A percentile compares a stretch with the other conserved stretches of the same genome.
phyloP scores from a whole-genome alignment of 2,113 vertebrate species.

The Dryoscopus gambensis region DNA sequence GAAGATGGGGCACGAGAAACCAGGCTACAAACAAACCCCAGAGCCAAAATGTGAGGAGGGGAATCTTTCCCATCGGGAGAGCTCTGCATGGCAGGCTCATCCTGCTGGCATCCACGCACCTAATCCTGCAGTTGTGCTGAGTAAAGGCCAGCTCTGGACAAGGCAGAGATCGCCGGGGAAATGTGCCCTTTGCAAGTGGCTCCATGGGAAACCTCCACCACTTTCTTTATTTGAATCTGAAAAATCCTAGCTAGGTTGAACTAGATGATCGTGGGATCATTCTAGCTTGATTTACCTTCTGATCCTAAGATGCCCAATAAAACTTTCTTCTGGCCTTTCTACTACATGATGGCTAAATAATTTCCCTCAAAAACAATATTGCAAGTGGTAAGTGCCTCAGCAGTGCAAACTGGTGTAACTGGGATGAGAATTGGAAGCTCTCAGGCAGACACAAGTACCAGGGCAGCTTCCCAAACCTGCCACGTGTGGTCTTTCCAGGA shows the following conservation, averaged over 20 bases:
- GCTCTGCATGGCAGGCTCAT: background rate
- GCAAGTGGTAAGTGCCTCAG: background rate
- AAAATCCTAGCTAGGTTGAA: background rate
- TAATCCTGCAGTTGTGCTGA: slow-evolving; percentile 21
- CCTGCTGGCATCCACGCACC: background rate
- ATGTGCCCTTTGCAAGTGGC: background rate
- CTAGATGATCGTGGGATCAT: background rate
- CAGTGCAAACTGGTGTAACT: background rate
- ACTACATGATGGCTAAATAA: background rate
- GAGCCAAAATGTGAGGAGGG: background rate
- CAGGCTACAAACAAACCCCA: background rate
- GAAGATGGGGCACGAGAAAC: background rate
- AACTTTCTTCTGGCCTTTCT: background rate
- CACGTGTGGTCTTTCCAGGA: fast-evolving
- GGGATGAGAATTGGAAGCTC: background rate
- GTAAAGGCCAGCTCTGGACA: background rate
- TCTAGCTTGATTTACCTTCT: background rate
- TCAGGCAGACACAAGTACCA: background rate
- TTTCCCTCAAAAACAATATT: background rate
- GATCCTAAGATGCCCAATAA: background rate
- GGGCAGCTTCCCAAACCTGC: background rate
- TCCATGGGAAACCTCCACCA: background rate
- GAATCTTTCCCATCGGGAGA: background rate
- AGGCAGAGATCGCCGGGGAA: background rate
- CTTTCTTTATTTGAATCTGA: background rate